A percentile compares a stretch with the other conserved stretches of the same genome.
These are phyloP conservation scores for Heliconius hortense DNA, from an alignment of 2,888 invertebrate species.

Conservation along the genomic window DNA sequence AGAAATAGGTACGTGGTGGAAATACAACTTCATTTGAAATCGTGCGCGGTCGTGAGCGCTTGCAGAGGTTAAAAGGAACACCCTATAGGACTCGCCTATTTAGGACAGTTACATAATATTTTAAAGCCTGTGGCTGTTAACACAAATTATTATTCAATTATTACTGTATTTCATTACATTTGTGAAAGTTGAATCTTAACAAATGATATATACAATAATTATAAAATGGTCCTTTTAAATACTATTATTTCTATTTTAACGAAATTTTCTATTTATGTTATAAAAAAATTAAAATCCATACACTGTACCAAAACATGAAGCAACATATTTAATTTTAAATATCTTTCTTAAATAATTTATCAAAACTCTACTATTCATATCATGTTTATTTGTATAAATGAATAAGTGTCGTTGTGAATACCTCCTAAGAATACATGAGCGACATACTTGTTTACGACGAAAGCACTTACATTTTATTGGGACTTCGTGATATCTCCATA, in stretches of 20 bases:
- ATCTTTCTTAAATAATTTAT: background rate
- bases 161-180: background rate
- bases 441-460: slow-evolving; percentile 63
- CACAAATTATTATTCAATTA: background rate
- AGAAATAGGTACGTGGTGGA: slow-evolving; percentile 35
- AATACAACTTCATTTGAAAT: slow-evolving; percentile 64
- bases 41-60: slow-evolving; percentile 61
- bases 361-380: background rate
- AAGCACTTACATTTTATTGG: slow-evolving; percentile 65
- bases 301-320: background rate
- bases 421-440: slow-evolving; percentile 47
- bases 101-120: slow-evolving; percentile 30
- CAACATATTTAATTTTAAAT: background rate
- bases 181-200: background rate
- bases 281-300: background rate
- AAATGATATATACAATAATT: background rate
- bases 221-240: background rate
- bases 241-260: background rate
- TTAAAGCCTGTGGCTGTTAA: background rate
- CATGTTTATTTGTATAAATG: background rate
- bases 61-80: slow-evolving; percentile 46
- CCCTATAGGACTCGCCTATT: slow-evolving; percentile 43
- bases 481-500: slow-evolving; percentile 61
- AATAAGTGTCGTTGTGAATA: slow-evolving; percentile 26
- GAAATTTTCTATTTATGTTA: background rate